Evolutionary conservation across 2,888 invertebrate species (phyloP), one percentile per base, ranked within the genome.

Genomic region (Volucella zonaria): DNA sequence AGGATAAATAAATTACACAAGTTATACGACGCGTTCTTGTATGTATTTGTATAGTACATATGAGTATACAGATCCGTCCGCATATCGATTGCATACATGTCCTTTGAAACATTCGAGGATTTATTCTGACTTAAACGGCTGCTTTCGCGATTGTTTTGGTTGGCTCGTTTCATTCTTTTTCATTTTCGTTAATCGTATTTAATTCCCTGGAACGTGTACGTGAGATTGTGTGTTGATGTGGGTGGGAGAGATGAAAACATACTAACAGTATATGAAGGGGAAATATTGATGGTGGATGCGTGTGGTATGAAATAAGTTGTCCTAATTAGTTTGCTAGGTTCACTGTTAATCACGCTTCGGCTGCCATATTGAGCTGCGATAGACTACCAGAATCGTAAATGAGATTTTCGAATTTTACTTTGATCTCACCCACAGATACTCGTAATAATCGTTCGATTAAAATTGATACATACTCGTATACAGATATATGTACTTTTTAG

Each of bases 81-180:
- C 58, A 42, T 38, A 54, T 52, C 42, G 8, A 15, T 40, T 38
- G 23, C 70, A 42, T 38, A 54, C 42, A 15, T 47, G 56, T 58
- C 49, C 23, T 14, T 8, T 10, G 31, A 56, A 43, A 51, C 49
- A 51, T 64, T 18, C 49, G 11, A 56, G 58, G 62, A 81, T 68
- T 80, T 68, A 80, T 79, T 73, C 59, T 67, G 74, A 61, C 74
- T 43, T 42, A 42, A 67, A 74, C 73, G 61, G 61, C 45, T 79
- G 51, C 23, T 66, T 47, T 51, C 38, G 51, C 66, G 52, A 76
- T 68, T 68, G 59, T 59, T 76, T 11, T 23, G 23, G 23, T 23
- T 23, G 23, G 23, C 23, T 23, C 23, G 47, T 47, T 64, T 54
- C 45, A 62, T 77, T 70, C 40, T 10, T 14, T 54, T 61, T 62